These are phyloP conservation scores for Watsonalla binaria DNA, from an alignment of 2,888 invertebrate species.

Conservation along the genomic window DNA sequence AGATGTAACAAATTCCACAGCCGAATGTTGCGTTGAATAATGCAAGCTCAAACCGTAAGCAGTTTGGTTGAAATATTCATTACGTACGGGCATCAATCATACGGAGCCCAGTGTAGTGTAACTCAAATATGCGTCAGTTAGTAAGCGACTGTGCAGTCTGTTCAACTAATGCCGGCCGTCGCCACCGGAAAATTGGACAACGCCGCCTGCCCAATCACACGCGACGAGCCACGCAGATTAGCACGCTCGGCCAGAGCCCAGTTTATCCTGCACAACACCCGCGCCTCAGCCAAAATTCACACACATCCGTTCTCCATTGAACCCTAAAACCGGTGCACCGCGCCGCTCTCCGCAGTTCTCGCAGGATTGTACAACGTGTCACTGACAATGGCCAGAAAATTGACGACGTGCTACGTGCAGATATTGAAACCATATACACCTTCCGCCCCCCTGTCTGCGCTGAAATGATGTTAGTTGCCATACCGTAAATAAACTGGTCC, in stretches of 20 bases:
- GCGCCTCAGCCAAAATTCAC: conserved; percentile 49
- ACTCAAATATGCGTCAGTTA: conserved; percentile 48
- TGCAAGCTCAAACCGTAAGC: neutral
- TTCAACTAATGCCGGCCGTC: conserved; percentile 59
- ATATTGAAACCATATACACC: conserved; percentile 54
- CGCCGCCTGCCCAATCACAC: conserved; percentile 73
- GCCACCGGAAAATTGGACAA: conserved; percentile 76
- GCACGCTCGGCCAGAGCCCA: conserved; percentile 63
- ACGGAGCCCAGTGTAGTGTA: conserved; percentile 14
- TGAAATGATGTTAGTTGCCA: conserved; percentile 55
- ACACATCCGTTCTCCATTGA: conserved; percentile 58
- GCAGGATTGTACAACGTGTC: conserved; percentile 49
- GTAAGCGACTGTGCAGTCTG: conserved; percentile 58
- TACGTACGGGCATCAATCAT: neutral
- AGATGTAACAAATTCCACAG: neutral
- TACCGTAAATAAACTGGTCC: conserved; percentile 37
- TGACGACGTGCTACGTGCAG: conserved; percentile 35
- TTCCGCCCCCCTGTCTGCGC: conserved; percentile 54
- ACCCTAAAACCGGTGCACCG: conserved; percentile 35
- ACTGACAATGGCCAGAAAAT: conserved; percentile 38
- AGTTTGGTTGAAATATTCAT: neutral
- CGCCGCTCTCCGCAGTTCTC: conserved; percentile 33
- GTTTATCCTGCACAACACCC: conserved; percentile 41
- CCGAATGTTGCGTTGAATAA: neutral
- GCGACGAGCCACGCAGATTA: conserved; percentile 76